These are phyloP conservation scores for Microplitis mediator DNA, from an alignment of 1,140 invertebrate species.

Conservation along the genomic window DNA sequence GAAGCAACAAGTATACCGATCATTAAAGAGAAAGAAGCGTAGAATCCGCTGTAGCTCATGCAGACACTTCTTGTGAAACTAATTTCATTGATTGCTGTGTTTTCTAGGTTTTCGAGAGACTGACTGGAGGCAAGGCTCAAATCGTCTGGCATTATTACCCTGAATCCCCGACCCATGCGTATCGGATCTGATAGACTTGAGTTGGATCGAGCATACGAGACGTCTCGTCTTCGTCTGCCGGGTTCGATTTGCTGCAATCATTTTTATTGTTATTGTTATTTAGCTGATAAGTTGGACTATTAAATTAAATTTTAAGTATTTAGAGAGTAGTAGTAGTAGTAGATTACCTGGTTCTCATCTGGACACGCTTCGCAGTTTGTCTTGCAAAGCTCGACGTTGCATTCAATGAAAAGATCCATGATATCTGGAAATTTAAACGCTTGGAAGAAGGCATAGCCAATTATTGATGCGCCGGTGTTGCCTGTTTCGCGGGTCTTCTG, in stretches of 20 bases:
- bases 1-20: slow-evolving; percentile 46
- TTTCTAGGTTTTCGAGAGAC: slow-evolving; percentile 44
- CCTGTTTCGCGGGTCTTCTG: slow-evolving; percentile 78
- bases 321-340: too few relatives aligned
- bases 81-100: slow-evolving; percentile 39
- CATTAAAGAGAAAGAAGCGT: slow-evolving; percentile 48
- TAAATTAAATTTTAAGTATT: too few relatives aligned
- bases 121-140: slow-evolving; percentile 53
- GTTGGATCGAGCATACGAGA: slow-evolving; percentile 57
- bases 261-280: too few relatives aligned
- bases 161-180: slow-evolving; percentile 67
- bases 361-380: slow-evolving; percentile 78
- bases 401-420: slow-evolving; percentile 84
- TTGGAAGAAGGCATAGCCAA: slow-evolving; percentile 82
- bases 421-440: slow-evolving; percentile 89
- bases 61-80: slow-evolving; percentile 44
- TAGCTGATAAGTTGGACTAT: too few relatives aligned
- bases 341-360: slow-evolving; percentile 65
- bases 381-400: slow-evolving; percentile 85
- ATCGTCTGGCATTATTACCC: slow-evolving; percentile 72
- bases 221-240: slow-evolving; percentile 64
- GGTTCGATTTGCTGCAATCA: slow-evolving; percentile 66
- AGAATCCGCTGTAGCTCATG: slow-evolving; percentile 53
- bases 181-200: slow-evolving; percentile 61
- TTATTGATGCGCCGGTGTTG: slow-evolving; percentile 75